Evolutionary conservation across 2,113 vertebrate species (phyloP), one percentile per base, ranked within the genome.

Genomic region (Pangasianodon gigas): DNA sequence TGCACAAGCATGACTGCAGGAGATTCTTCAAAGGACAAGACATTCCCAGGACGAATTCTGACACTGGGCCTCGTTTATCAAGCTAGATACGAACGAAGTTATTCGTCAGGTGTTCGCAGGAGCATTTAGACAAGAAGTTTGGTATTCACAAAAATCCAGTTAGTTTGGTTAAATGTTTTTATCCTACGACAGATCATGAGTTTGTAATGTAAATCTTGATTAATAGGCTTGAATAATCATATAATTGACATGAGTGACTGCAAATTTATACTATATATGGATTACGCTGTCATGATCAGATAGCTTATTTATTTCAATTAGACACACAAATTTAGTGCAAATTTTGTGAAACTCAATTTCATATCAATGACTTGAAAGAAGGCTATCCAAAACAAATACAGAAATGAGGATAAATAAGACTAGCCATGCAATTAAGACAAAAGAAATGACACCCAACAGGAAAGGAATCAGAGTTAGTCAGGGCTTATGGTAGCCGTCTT

Each of bases 31-130:
- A 46, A 52, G 44, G 44, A 54, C 77, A 67, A 82, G 44, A 82
- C 58, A 62, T 88, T 88, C 58, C 87, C 29, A 26, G n/a, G 44
- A 69, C 26, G 65, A 51, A 88, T 8, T 77, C 52, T 9, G 19
- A 51, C 19, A 87, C 56, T 13, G 10, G 56, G 82, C 10, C 21
- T 60, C 11, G 1, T 54, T 56, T 32, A 56, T 82, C 29, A 56
- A 14, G 75, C 75, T 48, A 19, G 75, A 54, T 54, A 81, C 0
- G 5, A n/a, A 80, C 5, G 16, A 37, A 56, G 16, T 21, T 81
- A 29, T 32, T 82, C 14, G 4, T 9, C 51, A 48, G 3, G 7
- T n/a, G 11, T 80, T n/a, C 2, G 26, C 13, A 81, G 14, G 10
- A 51, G 46, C 11, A 29, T 79, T 51, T 26, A 51, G 44, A n/a